phyloP scores from a whole-genome alignment of 2,888 invertebrate species.

The Ctena decussata region DNA sequence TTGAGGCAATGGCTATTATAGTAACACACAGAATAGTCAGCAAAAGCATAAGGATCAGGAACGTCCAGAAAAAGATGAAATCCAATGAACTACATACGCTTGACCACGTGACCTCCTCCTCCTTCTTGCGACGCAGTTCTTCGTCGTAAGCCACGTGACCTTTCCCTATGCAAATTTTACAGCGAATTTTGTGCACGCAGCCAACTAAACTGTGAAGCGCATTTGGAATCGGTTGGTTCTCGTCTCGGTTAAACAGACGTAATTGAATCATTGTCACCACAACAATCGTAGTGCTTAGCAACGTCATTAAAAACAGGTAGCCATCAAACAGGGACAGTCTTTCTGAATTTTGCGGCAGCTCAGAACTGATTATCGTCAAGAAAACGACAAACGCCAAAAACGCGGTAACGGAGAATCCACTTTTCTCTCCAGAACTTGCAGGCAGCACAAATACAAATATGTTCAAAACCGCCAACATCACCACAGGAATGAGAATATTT shows the following conservation, averaged over 20 bases:
- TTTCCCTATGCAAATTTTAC: conserved; percentile 34
- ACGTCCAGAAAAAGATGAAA: conserved; percentile 56
- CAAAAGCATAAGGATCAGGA: conserved; percentile 34
- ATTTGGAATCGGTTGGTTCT: conserved; percentile 35
- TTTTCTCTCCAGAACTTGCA: conserved; percentile 64
- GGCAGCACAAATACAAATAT: conserved; percentile 67
- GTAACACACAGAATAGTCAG: conserved; percentile 25
- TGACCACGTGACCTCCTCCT: conserved; percentile 53
- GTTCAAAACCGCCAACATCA: conserved; percentile 61
- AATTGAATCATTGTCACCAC: conserved; percentile 56
- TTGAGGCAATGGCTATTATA: conserved; percentile 13
- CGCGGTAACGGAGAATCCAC: conserved; percentile 64
- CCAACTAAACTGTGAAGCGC: conserved; percentile 18
- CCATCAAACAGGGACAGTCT: conserved; percentile 55
- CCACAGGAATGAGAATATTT: conserved; percentile 64
- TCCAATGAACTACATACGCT: conserved; percentile 45
- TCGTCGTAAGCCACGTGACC: conserved; percentile 32
- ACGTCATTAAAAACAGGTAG: conserved; percentile 62
- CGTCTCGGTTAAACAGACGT: conserved; percentile 45
- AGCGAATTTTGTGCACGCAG: not conserved
- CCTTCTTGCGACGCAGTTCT: conserved; percentile 17
- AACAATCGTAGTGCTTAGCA: conserved; percentile 57
- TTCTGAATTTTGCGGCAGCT: conserved; percentile 64
- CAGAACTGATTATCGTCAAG: conserved; percentile 65
- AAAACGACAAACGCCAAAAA: conserved; percentile 70